Evolutionary conservation across 2,797 vertebrate species (phyloP), one percentile per base, ranked within the genome.

Genomic region (Lepidocolaptes lacrymiger): DNA sequence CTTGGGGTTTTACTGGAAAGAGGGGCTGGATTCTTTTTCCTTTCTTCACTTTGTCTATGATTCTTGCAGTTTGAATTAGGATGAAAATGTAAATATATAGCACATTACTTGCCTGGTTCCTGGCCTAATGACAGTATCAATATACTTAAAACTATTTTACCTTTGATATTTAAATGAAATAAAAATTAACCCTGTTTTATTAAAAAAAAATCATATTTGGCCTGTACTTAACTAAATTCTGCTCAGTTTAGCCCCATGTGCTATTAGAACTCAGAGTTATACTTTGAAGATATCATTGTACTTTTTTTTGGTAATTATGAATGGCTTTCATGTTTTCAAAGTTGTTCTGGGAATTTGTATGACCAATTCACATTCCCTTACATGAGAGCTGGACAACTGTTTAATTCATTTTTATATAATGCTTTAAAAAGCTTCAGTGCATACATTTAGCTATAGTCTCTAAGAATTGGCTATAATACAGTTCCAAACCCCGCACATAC

Each of bases 71-170:
- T 71, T 86, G 61, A 91, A 82, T 68, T 78, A 95, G 71, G 61
- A 91, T 66, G 37, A 96, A 95, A 97, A 97, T 87, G 21, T 85
- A 88, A 85, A 83, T 91, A 89, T 72, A 56, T 59, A 80, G 61
- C 86, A 64, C 51, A 68, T 77, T 96, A 55, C 36, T 72, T 94
- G 48, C 61, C 55, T 93, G n/a, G 49, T 85, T 96, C 52, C 49
- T 52, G 55, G 77, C 52, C 46, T 91, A 89, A 68, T 82, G 91
- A 86, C 28, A 91, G 41, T 55, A 87, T 89, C 78, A 66, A 91
- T 75, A 84, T 88, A 68, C 22, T 68, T 77, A 30, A 89, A 76
- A 69, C 49, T 94, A 58, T 37, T 81, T 89, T 51, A 89, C 18
- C 54, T 89, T 34, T 85, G 67, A 90, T 21, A 84, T 79, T 76